A percentile compares a stretch with the other conserved stretches of the same genome.
phyloP scores from a whole-genome alignment of 1,140 invertebrate genomes.

The Apocrypta bakeri region DNA sequence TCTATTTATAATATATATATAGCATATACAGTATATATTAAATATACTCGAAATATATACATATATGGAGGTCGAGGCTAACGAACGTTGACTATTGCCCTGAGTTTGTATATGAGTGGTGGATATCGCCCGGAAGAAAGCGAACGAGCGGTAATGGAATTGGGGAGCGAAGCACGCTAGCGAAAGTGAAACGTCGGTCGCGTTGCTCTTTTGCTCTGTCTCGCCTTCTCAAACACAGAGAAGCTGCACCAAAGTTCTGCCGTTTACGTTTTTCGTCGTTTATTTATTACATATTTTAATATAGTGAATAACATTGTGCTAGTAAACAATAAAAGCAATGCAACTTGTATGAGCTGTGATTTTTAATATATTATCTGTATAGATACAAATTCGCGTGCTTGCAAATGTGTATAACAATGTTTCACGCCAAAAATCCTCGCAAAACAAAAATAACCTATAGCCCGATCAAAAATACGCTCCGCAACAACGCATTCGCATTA shows the following conservation, averaged over 20 bases:
- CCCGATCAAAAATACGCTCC: too few species aligned
- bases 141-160: conserved; percentile 24
- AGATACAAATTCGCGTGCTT: too few species aligned
- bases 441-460: too few species aligned
- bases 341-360: too few species aligned
- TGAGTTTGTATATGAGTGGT: neutral
- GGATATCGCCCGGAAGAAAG: conserved; percentile 24
- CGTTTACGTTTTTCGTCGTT: neutral
- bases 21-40: too few species aligned
- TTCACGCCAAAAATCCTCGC: too few species aligned
- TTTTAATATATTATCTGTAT: too few species aligned
- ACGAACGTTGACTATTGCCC: neutral
- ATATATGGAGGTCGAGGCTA: neutral
- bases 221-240: neutral
- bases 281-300: neutral
- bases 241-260: neutral
- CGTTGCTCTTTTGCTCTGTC: neutral
- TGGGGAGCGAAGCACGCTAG: neutral
- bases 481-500: too few species aligned
- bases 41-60: too few species aligned
- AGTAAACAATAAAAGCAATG: too few species aligned
- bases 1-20: neutral
- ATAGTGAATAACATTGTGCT: too few species aligned
- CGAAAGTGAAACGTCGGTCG: conserved; percentile 16
- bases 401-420: too few species aligned